These are phyloP conservation scores for Rhodinocichla rosea DNA, from an alignment of 2,113 vertebrate species.

Conservation along the genomic window DNA sequence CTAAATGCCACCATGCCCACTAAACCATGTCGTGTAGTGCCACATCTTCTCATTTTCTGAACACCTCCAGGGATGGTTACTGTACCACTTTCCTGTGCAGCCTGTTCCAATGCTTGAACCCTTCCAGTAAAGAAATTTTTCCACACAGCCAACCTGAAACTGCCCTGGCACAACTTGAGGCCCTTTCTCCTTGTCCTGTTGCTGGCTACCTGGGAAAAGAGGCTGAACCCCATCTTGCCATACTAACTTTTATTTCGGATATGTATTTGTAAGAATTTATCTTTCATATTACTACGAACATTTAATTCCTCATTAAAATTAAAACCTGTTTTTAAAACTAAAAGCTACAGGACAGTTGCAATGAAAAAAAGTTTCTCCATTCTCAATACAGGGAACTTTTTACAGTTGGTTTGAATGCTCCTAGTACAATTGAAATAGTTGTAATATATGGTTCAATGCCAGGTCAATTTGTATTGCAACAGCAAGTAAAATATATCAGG, in stretches of 20 bases:
- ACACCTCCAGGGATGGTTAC: background rate
- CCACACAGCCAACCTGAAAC: background rate
- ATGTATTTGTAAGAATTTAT: background rate
- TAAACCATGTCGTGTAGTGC: background rate
- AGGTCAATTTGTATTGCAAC: conserved; percentile 5
- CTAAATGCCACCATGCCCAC: background rate
- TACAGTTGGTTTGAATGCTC: background rate
- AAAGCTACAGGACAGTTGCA: background rate
- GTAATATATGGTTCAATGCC: background rate
- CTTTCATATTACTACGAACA: background rate
- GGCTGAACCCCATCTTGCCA: background rate
- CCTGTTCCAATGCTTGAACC: background rate
- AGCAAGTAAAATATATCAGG: conserved; percentile 5
- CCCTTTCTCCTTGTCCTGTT: background rate
- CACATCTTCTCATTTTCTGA: background rate
- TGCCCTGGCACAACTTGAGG: background rate
- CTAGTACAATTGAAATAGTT: background rate
- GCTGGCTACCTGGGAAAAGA: background rate
- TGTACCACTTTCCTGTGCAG: background rate
- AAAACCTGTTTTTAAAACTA: background rate
- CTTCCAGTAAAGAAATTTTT: background rate
- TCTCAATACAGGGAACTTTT: rapidly evolving
- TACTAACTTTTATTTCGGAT: background rate
- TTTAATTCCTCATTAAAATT: background rate
- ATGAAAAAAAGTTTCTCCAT: background rate